Evolutionary conservation across 2,888 invertebrate genomes (phyloP).

Genomic region (Apodemia zela): DNA sequence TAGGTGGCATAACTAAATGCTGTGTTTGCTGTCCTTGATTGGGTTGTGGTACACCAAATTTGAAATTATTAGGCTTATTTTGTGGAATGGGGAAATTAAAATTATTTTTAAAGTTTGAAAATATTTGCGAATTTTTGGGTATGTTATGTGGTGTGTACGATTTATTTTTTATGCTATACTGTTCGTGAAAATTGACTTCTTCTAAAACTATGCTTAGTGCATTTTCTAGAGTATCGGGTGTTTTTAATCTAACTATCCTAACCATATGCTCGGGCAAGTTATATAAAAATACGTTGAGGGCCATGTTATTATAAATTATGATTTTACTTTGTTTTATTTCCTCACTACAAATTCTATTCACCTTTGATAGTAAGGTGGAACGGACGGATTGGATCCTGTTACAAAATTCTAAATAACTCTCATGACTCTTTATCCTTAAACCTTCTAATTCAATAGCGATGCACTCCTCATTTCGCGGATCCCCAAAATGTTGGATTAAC

Average conservation of each 20-base stretch:
- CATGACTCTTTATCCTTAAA: slow-evolving; percentile 10
- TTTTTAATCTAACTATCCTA: slow-evolving; percentile 9
- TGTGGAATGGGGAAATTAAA: neutral
- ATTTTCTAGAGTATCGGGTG: neutral
- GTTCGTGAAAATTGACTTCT: slow-evolving; percentile 18
- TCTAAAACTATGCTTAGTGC: slow-evolving; percentile 21
- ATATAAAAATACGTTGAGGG: too few relatives aligned
- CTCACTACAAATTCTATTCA: too few relatives aligned
- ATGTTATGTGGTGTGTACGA: neutral
- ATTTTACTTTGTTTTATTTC: too few relatives aligned
- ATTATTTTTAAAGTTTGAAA: neutral
- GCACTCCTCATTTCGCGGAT: slow-evolving; percentile 20
- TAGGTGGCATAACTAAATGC: neutral
- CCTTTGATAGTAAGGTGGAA: neutral
- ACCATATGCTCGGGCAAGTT: too few relatives aligned
- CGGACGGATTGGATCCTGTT: slow-evolving; percentile 17
- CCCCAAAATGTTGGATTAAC: slow-evolving; percentile 20
- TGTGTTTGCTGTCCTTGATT: neutral
- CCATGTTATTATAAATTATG: too few relatives aligned
- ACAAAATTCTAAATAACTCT: slow-evolving; percentile 15
- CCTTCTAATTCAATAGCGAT: slow-evolving; percentile 19
- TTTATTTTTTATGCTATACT: slow-evolving; percentile 18
- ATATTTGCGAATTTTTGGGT: neutral
- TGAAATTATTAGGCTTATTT: neutral
- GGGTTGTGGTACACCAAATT: neutral